These are phyloP conservation scores for Parnassius glacialis DNA, from an alignment of 2,888 invertebrate species.

Conservation along the genomic window DNA sequence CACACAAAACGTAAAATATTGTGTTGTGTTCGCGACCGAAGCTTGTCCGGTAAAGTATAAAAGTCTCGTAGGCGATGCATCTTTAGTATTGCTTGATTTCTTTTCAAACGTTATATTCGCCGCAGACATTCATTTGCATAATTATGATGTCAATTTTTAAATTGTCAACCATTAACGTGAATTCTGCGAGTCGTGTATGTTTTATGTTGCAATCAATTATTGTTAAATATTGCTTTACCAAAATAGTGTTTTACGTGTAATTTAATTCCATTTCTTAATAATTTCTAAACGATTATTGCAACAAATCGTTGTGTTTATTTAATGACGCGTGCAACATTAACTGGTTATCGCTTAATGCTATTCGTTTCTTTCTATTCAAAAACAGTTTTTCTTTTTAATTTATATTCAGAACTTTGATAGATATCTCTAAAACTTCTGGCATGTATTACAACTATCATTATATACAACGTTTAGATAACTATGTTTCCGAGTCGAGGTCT, in stretches of 20 bases:
- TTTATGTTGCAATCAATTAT: slow-evolving; percentile 18
- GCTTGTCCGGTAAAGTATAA: slow-evolving; percentile 9
- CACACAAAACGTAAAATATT: slow-evolving; percentile 27
- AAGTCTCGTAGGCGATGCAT: slow-evolving; percentile 12
- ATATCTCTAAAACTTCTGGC: too few species aligned
- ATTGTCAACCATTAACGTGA: slow-evolving; percentile 17
- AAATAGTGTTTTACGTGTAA: not conserved
- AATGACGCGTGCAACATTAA: too few species aligned
- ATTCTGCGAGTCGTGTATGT: slow-evolving; percentile 17
- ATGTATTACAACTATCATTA: too few species aligned
- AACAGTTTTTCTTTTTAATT: too few species aligned
- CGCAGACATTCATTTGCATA: slow-evolving; percentile 18
- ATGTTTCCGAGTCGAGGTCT: too few species aligned
- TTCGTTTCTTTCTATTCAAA: too few species aligned
- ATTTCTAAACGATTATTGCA: not conserved
- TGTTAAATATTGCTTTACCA: slow-evolving; percentile 6
- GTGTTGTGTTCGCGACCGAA: slow-evolving; percentile 13
- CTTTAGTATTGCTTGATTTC: slow-evolving; percentile 7
- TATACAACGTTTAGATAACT: too few species aligned
- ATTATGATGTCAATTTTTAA: slow-evolving; percentile 25
- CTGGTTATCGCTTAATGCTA: too few species aligned
- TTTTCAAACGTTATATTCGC: slow-evolving; percentile 20
- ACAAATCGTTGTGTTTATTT: not conserved
- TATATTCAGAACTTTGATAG: too few species aligned
- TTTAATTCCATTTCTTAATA: not conserved